phyloP scores from a whole-genome alignment of 2,113 vertebrate species.

The Pimephales promelas region DNA sequence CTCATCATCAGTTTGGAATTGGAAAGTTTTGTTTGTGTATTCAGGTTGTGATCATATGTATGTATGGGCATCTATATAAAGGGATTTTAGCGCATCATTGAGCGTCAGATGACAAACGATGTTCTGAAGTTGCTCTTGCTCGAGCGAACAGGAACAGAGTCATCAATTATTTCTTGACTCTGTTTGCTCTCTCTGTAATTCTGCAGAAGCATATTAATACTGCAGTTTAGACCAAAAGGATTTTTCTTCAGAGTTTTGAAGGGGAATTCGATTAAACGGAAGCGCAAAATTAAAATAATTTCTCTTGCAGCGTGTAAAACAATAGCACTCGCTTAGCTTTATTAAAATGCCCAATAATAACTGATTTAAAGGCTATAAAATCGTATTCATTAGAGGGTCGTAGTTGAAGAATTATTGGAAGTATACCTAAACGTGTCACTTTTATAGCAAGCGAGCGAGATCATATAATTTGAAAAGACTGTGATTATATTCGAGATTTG shows the following conservation, averaged over 20 bases:
- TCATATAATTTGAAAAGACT: constrained; percentile 99
- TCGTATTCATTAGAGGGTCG: constrained; percentile 99
- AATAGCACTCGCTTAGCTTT: constrained; percentile 92
- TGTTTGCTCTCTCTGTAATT: neutral
- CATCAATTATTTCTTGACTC: neutral
- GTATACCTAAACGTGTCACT: constrained; percentile 99
- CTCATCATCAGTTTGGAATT: neutral
- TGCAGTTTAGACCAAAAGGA: neutral
- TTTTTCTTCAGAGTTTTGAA: constrained; percentile 26
- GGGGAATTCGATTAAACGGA: constrained; percentile 66
- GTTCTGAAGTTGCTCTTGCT: neutral
- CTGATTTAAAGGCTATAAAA: constrained; percentile 99
- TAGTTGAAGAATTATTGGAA: constrained; percentile 99
- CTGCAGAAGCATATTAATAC: constrained; percentile 16
- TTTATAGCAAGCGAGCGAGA: constrained; percentile 98
- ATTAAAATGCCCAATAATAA: constrained; percentile 98
- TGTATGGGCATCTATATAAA: neutral
- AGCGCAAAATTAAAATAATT: constrained; percentile 85
- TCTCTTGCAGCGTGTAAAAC: constrained; percentile 87
- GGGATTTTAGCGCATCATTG: neutral
- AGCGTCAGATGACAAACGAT: constrained; percentile 17
- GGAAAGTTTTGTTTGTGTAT: neutral
- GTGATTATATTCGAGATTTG: constrained; percentile 98
- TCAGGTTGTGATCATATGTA: neutral
- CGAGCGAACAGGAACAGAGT: neutral